phyloP scores from a whole-genome alignment of 2,888 invertebrate species.

The Cotesia congregata region DNA sequence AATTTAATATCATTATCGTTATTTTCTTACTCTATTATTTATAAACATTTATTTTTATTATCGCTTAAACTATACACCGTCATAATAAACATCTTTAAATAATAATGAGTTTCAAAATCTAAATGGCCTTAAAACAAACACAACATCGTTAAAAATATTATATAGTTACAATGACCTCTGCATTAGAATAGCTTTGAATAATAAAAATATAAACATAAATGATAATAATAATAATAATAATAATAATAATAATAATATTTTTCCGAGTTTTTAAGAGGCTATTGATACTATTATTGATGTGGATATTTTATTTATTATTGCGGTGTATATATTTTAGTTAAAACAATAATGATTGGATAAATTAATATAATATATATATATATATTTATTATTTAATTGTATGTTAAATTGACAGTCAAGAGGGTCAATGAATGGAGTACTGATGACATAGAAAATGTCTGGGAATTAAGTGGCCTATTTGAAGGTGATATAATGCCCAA shows the following conservation, averaged over 20 bases:
- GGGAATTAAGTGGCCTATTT: constrained; percentile 74
- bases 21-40: constrained; percentile 1
- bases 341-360: constrained; percentile 1
- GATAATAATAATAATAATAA: no score
- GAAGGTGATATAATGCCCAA: constrained; percentile 77
- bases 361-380: constrained; percentile 11
- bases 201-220: background rate
- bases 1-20: background rate
- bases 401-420: constrained; percentile 41
- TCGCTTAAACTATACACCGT: background rate
- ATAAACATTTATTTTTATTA: background rate
- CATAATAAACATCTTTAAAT: background rate
- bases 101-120: constrained; percentile 1
- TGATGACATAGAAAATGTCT: constrained; percentile 71
- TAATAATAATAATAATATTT: no score
- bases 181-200: background rate
- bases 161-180: background rate
- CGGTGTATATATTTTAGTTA: background rate
- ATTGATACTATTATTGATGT: background rate
- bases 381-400: constrained; percentile 4
- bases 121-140: background rate
- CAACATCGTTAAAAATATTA: background rate
- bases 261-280: background rate
- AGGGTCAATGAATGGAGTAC: constrained; percentile 71
- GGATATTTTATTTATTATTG: background rate